Conservation (phyloP, 1,140 invertebrate species). For the Trigoniulus corallinus region DNA sequence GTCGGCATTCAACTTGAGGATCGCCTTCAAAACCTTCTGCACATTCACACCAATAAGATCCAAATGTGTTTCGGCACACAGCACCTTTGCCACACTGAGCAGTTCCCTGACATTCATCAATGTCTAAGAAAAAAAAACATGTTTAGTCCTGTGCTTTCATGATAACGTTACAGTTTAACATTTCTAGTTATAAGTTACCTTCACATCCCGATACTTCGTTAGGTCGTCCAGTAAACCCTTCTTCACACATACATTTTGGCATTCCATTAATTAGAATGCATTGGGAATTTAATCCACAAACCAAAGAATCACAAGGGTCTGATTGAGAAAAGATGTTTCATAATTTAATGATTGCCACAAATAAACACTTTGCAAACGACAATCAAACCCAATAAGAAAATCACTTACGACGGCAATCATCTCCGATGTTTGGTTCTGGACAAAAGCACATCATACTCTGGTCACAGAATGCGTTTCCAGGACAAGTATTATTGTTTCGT, state of each 20-base stretch:
- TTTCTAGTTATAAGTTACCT: conserved; percentile 15
- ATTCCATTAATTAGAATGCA: conserved; percentile 68
- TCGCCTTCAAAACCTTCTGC: conserved; percentile 65
- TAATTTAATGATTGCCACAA: too few relatives aligned
- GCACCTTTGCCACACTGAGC: conserved; percentile 63
- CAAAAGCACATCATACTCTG: conserved; percentile 53
- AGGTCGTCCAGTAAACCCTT: conserved; percentile 46
- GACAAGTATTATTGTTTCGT: conserved; percentile 51
- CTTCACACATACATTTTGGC: conserved; percentile 62
- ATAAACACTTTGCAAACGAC: conserved; percentile 2
- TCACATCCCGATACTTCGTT: conserved; percentile 55
- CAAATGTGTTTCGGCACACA: conserved; percentile 71
- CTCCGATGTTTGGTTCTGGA: conserved; percentile 74
- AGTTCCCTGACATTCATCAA: conserved; percentile 53
- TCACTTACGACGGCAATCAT: conserved; percentile 71
- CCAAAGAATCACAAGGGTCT: conserved; percentile 77
- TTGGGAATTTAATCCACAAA: conserved; percentile 70
- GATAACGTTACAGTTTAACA: background rate
- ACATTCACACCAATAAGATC: conserved; percentile 71
- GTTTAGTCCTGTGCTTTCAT: too few relatives aligned
- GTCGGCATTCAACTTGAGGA: conserved; percentile 40
- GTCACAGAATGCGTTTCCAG: conserved; percentile 75
- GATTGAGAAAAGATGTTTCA: conserved; percentile 13
- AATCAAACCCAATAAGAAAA: background rate
- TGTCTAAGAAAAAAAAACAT: conserved; percentile 35